Evolutionary conservation across 30 jellyfish, hydroid and myxozoan genomes (phyloP), one percentile per base, ranked within the genome.

Genomic region (Cassiopea xamachana): DNA sequence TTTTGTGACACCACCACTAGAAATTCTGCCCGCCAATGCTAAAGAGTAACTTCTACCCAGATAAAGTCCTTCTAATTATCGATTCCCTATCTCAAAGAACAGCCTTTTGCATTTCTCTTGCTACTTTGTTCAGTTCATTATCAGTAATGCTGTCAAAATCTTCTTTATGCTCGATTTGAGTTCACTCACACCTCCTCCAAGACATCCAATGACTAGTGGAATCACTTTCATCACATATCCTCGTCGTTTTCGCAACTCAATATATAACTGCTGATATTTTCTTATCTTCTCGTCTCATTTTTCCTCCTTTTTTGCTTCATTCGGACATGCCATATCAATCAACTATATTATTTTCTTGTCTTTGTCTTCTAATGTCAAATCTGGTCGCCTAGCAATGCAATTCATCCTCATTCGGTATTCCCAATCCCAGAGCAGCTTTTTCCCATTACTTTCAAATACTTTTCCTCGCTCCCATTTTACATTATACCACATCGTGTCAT

Each of bases 381-480:
- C 88, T 39, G 79, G 77, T 77, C 78, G 39, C 14, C 86, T 79
- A 4, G 44, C 88, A 13, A 17, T 79, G 51, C 88, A 79, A 60
- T 47, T 79, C 60, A 76, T 79, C 48, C 88, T 79, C 80, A 79
- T 79, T 79, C 88, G 88, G 60, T 47, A 76, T 79, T 79, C 77
- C 88, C 88, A 46, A 47, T 79, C 88, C 85, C 88, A 79, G 13
- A 12, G 48, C 39, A 79, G 68, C 88, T 79, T 79, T 44, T 79
- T 55, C 27, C 88, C 77, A 51, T 79, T 76, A 9, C 60, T 7
- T 51, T 79, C 79, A 79, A 79, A 2, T 19, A 69, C 91, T 69
- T 60, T 10, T 60, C 62, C 91, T 43, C 88, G 91, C 45, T 82
- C 87, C 88, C 87, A 82, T n/a, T 69, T 82, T 27, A 60, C 87